These are phyloP conservation scores for Stegophylla sp. DNA, from an alignment of 2,888 invertebrate genomes.

Conservation along the genomic window DNA sequence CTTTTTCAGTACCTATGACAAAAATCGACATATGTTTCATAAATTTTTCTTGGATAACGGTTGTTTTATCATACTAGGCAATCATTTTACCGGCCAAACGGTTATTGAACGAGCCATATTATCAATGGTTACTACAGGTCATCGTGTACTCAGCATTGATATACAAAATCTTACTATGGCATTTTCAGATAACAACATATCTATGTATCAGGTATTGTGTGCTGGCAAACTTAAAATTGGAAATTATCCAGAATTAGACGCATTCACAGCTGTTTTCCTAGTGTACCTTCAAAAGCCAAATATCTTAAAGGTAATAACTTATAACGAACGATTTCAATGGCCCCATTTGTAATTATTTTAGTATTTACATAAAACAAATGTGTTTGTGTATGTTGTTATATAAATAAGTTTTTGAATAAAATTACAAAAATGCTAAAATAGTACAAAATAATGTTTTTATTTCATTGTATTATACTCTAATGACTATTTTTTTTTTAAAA, in stretches of 20 bases:
- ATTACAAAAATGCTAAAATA: background rate
- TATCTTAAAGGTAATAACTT: constrained; percentile 29
- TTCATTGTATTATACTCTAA: constrained; percentile 22
- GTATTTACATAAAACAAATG: background rate
- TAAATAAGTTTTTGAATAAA: background rate
- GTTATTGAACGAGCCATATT: constrained; percentile 34
- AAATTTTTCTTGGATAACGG: constrained; percentile 35
- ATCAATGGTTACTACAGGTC: constrained; percentile 3
- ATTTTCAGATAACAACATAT: background rate
- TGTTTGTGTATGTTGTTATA: background rate
- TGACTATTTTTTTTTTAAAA: constrained; percentile 33
- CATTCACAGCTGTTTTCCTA: constrained; percentile 26
- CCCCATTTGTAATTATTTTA: constrained; percentile 4
- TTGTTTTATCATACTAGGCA: constrained; percentile 14
- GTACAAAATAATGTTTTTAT: constrained; percentile 37
- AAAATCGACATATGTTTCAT: constrained; percentile 32
- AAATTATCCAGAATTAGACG: constrained; percentile 3
- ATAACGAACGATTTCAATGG: constrained; percentile 30
- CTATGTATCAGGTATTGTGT: constrained; percentile 27
- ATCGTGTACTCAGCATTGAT: background rate
- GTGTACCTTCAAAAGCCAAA: constrained; percentile 17
- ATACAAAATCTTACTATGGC: background rate
- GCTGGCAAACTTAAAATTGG: constrained; percentile 20
- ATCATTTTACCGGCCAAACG: constrained; percentile 3
- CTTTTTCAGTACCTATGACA: constrained; percentile 28